phyloP scores from a whole-genome alignment of 2,888 invertebrate genomes.

The Drosophila neutralis region DNA sequence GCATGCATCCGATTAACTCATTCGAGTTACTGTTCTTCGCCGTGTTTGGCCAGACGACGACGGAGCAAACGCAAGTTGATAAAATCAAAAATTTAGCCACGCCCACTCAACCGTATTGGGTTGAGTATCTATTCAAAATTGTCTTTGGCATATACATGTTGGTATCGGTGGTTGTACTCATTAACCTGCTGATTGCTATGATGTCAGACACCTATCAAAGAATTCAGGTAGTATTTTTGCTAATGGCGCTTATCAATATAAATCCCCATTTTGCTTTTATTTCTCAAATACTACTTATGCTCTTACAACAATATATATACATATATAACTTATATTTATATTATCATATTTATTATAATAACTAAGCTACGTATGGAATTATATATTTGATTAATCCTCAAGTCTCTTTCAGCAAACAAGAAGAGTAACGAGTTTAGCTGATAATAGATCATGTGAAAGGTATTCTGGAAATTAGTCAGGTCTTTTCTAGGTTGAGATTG shows the following conservation, averaged over 20 bases:
- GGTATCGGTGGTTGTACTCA: conserved; percentile 99
- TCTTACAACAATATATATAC: conserved; percentile 18
- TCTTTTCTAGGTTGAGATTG: neutral
- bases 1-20: conserved; percentile 95
- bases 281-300: conserved; percentile 32
- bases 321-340: conserved; percentile 4
- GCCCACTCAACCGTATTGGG: conserved; percentile 91
- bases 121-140: conserved; percentile 93
- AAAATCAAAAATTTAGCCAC: conserved; percentile 86
- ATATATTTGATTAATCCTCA: conserved; percentile 41
- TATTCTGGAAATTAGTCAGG: neutral
- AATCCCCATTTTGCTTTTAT: conserved; percentile 13
- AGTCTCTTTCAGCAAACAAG: conserved; percentile 61
- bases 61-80: conserved; percentile 91
- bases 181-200: conserved; percentile 99
- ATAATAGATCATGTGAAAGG: neutral
- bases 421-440: neutral
- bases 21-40: conserved; percentile 99
- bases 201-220: conserved; percentile 99
- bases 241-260: conserved; percentile 62
- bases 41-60: conserved; percentile 97
- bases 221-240: conserved; percentile 92
- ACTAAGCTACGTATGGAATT: conserved; percentile 54
- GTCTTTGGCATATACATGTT: conserved; percentile 98
- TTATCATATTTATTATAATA: conserved; percentile 23